Base-by-base conservation (phyloP, 1,140 invertebrate species). In the Gryon sp. region DNA sequence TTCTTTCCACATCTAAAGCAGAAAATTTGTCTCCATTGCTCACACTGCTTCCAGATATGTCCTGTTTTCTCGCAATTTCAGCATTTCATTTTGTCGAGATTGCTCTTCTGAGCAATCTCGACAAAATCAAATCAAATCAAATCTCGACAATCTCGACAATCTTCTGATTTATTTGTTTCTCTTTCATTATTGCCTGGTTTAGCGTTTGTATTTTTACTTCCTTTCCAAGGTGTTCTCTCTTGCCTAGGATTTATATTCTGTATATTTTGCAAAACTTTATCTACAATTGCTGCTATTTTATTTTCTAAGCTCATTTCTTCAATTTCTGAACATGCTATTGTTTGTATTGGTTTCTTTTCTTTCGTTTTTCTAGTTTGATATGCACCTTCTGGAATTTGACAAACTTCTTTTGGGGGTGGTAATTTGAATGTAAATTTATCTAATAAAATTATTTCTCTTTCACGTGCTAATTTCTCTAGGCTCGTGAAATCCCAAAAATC, bases 1-100 rank as follows among this genome's bases (percentile, higher is more conserved):
- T 14, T n/a, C 9, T 19, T 19, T 1, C 46, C 46, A 34, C 46
- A 50, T 6, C 12, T 50, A 12, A 30, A 50, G 12, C 46, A 50
- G 34, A 52, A 52, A 8, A 14, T 12, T 52, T 22, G 8, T 28
- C 30, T 4, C 5, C 2, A n/a, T 22, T 38, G 15, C 6, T 11
- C 5, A 24, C 48, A 52, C 18, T 52, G 22, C 0, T 1, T 2
- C 48, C 48, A 52, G 2, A 12, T 1, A 5, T 52, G 48, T 7
- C 48, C 48, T 20, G 8, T 14, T 8, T 15, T 32, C 1, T 38
- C 2, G 8, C 32, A 52, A 24, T 52, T 52, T 19, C 48, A 52
- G 9, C 48, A 50, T 1, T 14, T 28, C 24, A 1, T 16, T 46
- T n/a, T n/a, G n/a, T n/a, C n/a, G n/a, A n/a, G n/a, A 24, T 1